Percentiles rank a stretch among this genome's conserved stretches.
These are phyloP conservation scores for Oreocharis arfaki DNA, from an alignment of 2,113 vertebrate genomes.

Conservation along the genomic window DNA sequence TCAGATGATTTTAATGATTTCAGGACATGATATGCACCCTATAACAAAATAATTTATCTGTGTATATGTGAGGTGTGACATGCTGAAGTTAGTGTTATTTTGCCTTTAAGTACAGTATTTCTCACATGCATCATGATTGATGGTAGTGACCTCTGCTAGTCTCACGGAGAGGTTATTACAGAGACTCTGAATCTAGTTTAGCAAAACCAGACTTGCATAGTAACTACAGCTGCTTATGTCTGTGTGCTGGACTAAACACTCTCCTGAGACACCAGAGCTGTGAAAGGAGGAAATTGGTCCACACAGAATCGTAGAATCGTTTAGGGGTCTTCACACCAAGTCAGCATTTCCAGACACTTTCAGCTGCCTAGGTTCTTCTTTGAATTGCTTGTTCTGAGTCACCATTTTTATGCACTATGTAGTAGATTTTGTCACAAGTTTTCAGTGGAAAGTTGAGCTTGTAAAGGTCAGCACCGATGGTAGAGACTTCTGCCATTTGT, in stretches of 20 bases:
- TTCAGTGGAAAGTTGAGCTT: background rate
- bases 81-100: background rate
- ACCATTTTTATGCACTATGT: background rate
- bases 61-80: background rate
- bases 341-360: background rate
- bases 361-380: background rate
- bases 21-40: background rate
- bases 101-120: background rate
- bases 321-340: background rate
- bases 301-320: background rate
- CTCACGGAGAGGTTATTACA: background rate
- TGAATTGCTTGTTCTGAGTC: background rate
- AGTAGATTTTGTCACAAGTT: background rate
- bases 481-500: background rate
- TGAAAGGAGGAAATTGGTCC: background rate
- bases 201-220: background rate
- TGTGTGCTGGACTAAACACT: background rate
- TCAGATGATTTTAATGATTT: background rate
- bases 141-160: background rate
- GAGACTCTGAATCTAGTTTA: background rate
- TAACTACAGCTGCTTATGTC: background rate
- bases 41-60: background rate
- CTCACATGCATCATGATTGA: background rate
- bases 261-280: background rate
- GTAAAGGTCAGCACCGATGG: rapidly evolving